These are phyloP conservation scores for Lamellibrachia satsuma DNA, from an alignment of 2,888 invertebrate genomes.

Conservation along the genomic window DNA sequence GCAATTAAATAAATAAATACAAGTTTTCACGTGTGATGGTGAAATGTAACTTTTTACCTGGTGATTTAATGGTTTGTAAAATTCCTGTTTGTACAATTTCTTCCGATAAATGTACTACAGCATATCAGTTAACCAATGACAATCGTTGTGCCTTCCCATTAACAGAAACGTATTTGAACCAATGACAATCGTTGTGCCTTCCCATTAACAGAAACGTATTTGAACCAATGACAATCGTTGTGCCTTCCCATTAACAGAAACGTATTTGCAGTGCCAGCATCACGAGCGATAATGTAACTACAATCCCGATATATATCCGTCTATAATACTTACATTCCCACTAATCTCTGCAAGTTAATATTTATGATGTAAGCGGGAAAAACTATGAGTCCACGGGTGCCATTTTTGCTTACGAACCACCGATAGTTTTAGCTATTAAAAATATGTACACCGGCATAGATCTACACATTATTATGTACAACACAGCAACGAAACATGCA, in stretches of 20 bases:
- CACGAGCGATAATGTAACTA: not conserved
- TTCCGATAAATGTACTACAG: no score
- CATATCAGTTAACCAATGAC: no score
- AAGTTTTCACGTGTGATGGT: no score
- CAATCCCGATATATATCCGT: not conserved
- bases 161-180: not conserved
- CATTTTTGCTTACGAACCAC: not conserved
- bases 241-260: not conserved
- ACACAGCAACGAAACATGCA: not conserved
- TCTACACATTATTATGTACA: not conserved
- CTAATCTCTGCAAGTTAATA: not conserved
- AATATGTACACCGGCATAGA: not conserved
- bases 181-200: no score
- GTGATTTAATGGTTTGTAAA: no score
- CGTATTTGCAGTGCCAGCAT: not conserved
- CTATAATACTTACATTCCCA: not conserved
- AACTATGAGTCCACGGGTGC: not conserved
- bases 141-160: not conserved
- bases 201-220: not conserved
- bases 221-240: no score
- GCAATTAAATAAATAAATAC: no score
- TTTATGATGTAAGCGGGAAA: not conserved
- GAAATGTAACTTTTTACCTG: no score
- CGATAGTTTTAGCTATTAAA: not conserved
- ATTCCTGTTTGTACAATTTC: no score